phyloP scores from a whole-genome alignment of 2,888 invertebrate genomes.

The Tineola bisselliella region DNA sequence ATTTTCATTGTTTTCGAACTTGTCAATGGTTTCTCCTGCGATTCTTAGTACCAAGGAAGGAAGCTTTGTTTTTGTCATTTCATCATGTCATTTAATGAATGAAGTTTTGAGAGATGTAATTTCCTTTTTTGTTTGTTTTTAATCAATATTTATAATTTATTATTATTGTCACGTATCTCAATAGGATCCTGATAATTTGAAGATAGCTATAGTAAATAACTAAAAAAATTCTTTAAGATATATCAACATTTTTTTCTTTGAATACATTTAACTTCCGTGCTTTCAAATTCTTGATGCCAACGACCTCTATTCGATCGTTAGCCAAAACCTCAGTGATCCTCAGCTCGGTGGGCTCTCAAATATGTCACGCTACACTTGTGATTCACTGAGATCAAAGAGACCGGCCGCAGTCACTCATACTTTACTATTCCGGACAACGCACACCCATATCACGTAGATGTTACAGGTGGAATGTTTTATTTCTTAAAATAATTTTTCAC shows the following conservation, averaged over 20 bases:
- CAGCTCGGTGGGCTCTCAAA: slow-evolving; percentile 32
- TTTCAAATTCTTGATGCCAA: background rate
- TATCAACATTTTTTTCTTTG: background rate
- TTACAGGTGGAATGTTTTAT: background rate
- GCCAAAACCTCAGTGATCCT: slow-evolving; percentile 29
- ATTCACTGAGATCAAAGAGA: slow-evolving; percentile 40
- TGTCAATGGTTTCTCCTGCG: slow-evolving; percentile 38
- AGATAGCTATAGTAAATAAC: background rate
- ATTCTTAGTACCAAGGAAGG: slow-evolving; percentile 58
- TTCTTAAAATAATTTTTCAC: background rate
- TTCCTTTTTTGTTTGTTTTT: background rate
- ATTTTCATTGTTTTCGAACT: slow-evolving; percentile 52
- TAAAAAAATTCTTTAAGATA: background rate
- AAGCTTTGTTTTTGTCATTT: slow-evolving; percentile 28
- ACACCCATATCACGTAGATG: background rate
- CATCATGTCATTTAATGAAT: background rate
- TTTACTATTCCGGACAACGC: slow-evolving; percentile 19
- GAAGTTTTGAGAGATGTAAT: background rate
- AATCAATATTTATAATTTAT: background rate
- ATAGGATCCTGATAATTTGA: background rate
- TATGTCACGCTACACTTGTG: slow-evolving; percentile 54
- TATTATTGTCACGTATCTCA: background rate
- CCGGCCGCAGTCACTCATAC: slow-evolving; percentile 35
- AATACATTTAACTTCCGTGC: background rate
- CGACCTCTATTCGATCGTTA: slow-evolving; percentile 1